Percentiles rank a stretch among this genome's conserved stretches.
Evolutionary conservation across 1,140 invertebrate genomes (phyloP).

Genomic region (Schlechtendalia chinensis): DNA sequence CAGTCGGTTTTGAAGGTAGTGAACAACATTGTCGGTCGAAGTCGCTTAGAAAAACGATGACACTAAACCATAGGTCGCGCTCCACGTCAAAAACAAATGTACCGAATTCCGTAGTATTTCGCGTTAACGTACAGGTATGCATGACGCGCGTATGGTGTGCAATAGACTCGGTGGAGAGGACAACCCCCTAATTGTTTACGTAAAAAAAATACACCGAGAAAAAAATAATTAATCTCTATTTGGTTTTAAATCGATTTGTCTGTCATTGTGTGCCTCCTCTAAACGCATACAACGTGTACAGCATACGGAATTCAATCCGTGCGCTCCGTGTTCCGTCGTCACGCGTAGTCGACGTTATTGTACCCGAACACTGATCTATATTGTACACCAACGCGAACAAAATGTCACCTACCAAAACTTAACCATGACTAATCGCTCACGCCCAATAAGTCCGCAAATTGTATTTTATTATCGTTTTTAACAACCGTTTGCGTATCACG

Average conservation of each 20-base stretch:
- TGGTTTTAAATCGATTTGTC: conserved; percentile 32
- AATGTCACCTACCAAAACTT: conserved; percentile 20
- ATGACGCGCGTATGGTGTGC: too few species aligned
- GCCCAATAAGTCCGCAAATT: neutral
- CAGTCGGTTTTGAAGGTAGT: too few species aligned
- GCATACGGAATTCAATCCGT: neutral
- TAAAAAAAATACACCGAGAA: too few species aligned
- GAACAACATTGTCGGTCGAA: too few species aligned
- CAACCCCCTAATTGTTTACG: too few species aligned
- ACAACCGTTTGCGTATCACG: neutral
- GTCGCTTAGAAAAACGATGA: too few species aligned
- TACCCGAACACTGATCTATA: neutral
- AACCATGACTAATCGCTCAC: conserved; percentile 30
- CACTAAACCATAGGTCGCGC: too few species aligned
- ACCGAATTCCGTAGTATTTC: too few species aligned
- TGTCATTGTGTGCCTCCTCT: too few species aligned
- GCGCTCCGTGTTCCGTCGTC: neutral
- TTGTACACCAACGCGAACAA: neutral
- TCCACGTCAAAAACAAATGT: too few species aligned
- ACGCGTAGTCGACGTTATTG: neutral
- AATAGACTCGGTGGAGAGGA: too few species aligned
- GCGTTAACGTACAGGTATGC: too few species aligned
- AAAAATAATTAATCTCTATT: conserved; percentile 35
- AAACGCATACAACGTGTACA: neutral
- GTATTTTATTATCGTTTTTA: conserved; percentile 1